phyloP scores from a whole-genome alignment of 2,888 invertebrate genomes.

The Spodoptera picta region DNA sequence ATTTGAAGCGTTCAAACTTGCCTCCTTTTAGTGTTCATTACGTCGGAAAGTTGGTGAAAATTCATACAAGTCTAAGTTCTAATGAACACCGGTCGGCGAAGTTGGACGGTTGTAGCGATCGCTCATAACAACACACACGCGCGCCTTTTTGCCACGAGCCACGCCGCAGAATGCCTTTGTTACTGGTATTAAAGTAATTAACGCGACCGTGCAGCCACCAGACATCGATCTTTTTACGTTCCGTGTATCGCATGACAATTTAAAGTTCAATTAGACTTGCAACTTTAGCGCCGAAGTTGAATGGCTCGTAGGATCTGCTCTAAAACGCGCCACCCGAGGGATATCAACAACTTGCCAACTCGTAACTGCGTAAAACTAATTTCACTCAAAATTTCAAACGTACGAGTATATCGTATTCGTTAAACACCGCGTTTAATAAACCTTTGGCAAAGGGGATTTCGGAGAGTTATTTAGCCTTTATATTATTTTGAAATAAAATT shows the following conservation, averaged over 20 bases:
- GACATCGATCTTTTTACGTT: constrained; percentile 41
- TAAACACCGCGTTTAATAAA: constrained; percentile 44
- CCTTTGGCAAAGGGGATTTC: constrained; percentile 28
- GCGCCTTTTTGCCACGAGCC: constrained; percentile 62
- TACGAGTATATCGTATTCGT: constrained; percentile 38
- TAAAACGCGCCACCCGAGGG: constrained; percentile 68
- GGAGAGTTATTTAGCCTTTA: background rate
- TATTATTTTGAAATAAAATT: constrained; percentile 2
- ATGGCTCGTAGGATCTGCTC: constrained; percentile 62
- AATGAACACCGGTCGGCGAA: constrained; percentile 84
- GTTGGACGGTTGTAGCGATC: constrained; percentile 75
- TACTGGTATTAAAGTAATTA: constrained; percentile 58
- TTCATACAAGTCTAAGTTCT: constrained; percentile 87
- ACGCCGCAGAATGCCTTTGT: constrained; percentile 64
- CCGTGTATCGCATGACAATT: constrained; percentile 57
- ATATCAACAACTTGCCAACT: constrained; percentile 67
- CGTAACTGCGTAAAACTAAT: constrained; percentile 73
- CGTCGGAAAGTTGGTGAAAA: constrained; percentile 85
- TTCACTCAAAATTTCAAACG: constrained; percentile 66
- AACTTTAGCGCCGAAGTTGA: constrained; percentile 60
- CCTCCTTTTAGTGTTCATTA: constrained; percentile 88
- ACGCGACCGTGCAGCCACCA: constrained; percentile 33
- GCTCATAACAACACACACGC: constrained; percentile 64
- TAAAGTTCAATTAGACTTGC: constrained; percentile 66
- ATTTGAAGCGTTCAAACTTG: constrained; percentile 87